Conservation (phyloP, 2,113 vertebrate genomes). For the Chlamydotis undulata region DNA sequence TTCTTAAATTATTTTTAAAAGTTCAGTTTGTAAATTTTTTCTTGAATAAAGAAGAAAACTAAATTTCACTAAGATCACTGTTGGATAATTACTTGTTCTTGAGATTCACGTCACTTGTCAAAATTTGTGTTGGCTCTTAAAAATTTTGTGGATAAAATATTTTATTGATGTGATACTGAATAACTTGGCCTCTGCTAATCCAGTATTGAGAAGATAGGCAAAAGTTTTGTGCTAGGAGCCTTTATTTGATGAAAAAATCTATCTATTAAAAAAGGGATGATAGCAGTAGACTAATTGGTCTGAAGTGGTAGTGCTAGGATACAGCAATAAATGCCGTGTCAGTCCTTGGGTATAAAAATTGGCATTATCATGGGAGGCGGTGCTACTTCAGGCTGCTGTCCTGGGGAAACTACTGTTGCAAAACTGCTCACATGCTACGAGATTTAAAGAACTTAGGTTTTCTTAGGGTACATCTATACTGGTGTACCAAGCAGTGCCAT, state of each 20-base stretch:
- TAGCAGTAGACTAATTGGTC: neutral
- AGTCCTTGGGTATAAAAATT: neutral
- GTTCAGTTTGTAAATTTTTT: neutral
- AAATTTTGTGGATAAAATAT: neutral
- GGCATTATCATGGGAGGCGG: neutral
- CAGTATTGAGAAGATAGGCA: neutral
- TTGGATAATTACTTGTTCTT: neutral
- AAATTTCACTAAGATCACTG: neutral
- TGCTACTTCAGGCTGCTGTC: neutral
- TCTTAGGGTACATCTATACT: neutral
- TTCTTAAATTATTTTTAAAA: neutral
- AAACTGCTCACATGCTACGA: neutral
- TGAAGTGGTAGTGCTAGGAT: neutral
- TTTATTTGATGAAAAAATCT: neutral
- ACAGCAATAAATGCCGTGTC: neutral
- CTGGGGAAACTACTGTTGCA: neutral
- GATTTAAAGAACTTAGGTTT: neutral
- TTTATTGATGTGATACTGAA: neutral
- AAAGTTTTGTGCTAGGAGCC: neutral
- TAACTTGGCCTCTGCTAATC: neutral
- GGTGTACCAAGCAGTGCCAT: neutral
- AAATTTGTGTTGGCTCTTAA: neutral
- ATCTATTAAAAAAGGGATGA: neutral
- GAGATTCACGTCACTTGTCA: neutral
- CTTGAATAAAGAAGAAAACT: neutral